Conservation (phyloP, 2,888 invertebrate genomes). For the Ptychoptera contaminata region DNA sequence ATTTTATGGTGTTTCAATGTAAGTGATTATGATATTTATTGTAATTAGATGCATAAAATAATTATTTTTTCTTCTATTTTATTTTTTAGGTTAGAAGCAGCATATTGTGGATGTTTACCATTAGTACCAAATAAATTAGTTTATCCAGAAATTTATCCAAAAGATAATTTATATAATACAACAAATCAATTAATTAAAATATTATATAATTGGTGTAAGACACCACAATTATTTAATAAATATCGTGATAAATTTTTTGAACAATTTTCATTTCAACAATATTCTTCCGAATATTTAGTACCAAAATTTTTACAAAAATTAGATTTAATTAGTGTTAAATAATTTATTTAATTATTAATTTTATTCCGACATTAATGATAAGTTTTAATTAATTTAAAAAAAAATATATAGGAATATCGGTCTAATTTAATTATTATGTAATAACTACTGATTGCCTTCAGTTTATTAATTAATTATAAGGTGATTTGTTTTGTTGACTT, state of each 20-base stretch:
- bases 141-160: constrained; percentile 56
- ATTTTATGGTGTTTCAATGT: constrained; percentile 63
- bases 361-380: too few relatives aligned
- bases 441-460: too few relatives aligned
- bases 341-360: too few relatives aligned
- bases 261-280: constrained; percentile 29
- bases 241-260: constrained; percentile 24
- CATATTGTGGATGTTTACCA: constrained; percentile 50
- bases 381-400: too few relatives aligned
- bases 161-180: constrained; percentile 41
- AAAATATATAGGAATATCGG: too few relatives aligned
- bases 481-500: too few relatives aligned
- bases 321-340: constrained; percentile 8
- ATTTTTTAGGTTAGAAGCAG: constrained; percentile 47
- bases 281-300: constrained; percentile 26
- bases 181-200: constrained; percentile 38
- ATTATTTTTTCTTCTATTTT: not conserved
- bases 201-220: constrained; percentile 35
- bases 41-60: too few relatives aligned
- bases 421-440: too few relatives aligned
- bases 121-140: constrained; percentile 49
- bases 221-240: constrained; percentile 30
- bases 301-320: constrained; percentile 28
- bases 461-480: too few relatives aligned
- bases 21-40: constrained; percentile 19